Percentiles rank a stretch among this genome's conserved stretches.
These are phyloP conservation scores for Otolemur garnettii DNA, from an alignment of 2,113 vertebrate genomes.

Conservation along the genomic window DNA sequence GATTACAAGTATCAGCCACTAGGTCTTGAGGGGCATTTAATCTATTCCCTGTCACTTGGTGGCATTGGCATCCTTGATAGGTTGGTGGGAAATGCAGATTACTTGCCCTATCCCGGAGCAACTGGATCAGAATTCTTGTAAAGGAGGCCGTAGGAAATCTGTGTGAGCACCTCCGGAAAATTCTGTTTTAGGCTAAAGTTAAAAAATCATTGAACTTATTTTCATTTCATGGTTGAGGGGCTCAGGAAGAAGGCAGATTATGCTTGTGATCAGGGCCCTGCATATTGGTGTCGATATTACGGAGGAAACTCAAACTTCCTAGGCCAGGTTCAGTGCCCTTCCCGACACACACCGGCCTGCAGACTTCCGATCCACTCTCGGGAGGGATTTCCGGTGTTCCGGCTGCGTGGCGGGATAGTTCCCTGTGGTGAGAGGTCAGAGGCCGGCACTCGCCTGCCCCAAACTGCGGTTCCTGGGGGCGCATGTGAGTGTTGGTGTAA, in stretches of 20 bases:
- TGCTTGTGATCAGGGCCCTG: not conserved
- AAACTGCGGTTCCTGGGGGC: fast-evolving
- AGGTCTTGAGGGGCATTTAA: not conserved
- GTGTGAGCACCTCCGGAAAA: not conserved
- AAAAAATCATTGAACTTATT: not conserved
- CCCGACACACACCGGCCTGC: fast-evolving
- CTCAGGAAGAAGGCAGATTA: not conserved
- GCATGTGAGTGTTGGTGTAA: not conserved
- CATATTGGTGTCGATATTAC: not conserved
- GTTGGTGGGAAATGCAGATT: not conserved
- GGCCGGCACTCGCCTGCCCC: not conserved
- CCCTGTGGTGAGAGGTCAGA: fast-evolving
- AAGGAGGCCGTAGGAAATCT: not conserved
- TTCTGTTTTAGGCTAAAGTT: not conserved
- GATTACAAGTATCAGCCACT: too few species aligned
- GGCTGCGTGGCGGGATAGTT: not conserved
- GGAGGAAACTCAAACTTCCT: not conserved
- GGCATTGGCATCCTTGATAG: not conserved
- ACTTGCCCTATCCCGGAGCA: not conserved
- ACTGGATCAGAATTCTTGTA: not conserved
- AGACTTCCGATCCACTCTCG: fast-evolving
- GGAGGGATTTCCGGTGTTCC: not conserved
- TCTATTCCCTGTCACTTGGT: not conserved
- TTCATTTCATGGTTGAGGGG: not conserved
- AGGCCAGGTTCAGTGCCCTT: not conserved